Evolutionary conservation across 53 echinoderm and acorn worm species (phyloP), one percentile per base, ranked within the genome.

Genomic region (Hippasteria phrygiana): DNA sequence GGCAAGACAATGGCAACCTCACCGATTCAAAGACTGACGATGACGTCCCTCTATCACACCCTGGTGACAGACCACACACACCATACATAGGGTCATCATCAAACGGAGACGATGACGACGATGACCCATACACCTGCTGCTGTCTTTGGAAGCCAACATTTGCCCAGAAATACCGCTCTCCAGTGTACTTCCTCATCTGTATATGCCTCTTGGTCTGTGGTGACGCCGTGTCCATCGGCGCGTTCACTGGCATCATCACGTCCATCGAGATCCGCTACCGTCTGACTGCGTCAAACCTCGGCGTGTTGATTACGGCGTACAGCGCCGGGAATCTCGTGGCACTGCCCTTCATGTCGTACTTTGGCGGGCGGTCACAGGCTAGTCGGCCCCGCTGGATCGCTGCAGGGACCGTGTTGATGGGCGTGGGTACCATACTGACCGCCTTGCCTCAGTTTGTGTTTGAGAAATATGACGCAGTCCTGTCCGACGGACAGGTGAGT

Each of bases 221-320:
- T 8, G 93, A 93, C 40, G 88, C 93, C 20, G 88, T 91, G 22
- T 69, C 88, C 29, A 43, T 64, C 36, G 93, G 93, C 39, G 91
- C 82, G 1, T 66, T 91, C 69, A 83, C 71, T 5, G 91, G 91
- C 78, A 88, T 74, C 46, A 70, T 83, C 75, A 93, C 93, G 36
- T 75, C 93, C 51, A 71, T 93, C 26, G 93, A 93, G 63, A 77
- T 64, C 24, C 93, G 93, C 48, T 93, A 91, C 78, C 81, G 88
- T 71, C 84, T 93, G 20, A 67, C 91, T 24, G 91, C 91, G 1
- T 38, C 88, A 2, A 36, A 91, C 39, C 77, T 93, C 18, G 93
- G 88, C n/a, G 65, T 91, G 53, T 63, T 91, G 34, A 88, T 87
- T 33, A 93, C 88, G 53, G 36, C 50, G 1, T 85, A 43, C 71